Conservation (phyloP, 2,113 vertebrate species). For the Diadophis punctatus region DNA sequence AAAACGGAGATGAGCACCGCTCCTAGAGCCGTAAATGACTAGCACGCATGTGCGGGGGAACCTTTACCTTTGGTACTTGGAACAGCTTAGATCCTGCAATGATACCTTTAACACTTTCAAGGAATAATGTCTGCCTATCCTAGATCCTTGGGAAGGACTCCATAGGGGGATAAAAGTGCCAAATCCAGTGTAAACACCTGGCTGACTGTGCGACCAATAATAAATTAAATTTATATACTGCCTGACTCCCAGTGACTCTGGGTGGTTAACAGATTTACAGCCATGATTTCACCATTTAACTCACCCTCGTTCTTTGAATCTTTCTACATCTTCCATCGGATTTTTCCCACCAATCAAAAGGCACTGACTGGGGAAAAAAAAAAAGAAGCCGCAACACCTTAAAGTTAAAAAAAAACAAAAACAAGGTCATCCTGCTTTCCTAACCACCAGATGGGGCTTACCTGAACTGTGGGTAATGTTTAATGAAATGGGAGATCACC, state of each 20-base stretch:
- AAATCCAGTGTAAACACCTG: background rate
- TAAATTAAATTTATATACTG: background rate
- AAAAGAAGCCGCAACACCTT: background rate
- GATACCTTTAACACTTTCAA: too few species aligned
- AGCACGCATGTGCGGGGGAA: too few species aligned
- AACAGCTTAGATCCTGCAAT: too few species aligned
- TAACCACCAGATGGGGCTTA: conserved; percentile 48
- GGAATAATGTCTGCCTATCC: too few species aligned
- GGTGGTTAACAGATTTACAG: background rate
- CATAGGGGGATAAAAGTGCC: background rate
- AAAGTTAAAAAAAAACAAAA: too few species aligned
- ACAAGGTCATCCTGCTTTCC: rapidly evolving
- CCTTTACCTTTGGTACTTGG: too few species aligned
- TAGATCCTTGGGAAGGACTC: too few species aligned
- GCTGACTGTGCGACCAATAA: background rate
- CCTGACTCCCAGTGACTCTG: background rate
- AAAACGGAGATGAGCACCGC: too few species aligned
- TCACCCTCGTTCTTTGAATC: conserved; percentile 84
- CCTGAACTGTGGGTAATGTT: conserved; percentile 86
- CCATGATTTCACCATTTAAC: conserved; percentile 7
- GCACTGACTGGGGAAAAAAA: conserved; percentile 78
- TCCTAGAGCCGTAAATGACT: too few species aligned
- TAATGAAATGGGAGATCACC: conserved; percentile 81
- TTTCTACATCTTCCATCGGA: conserved; percentile 89
- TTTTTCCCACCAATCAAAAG: conserved; percentile 92